A percentile compares a stretch with the other conserved stretches of the same genome.
phyloP scores from a whole-genome alignment of 2,797 vertebrate genomes.

The Spea hammondii region DNA sequence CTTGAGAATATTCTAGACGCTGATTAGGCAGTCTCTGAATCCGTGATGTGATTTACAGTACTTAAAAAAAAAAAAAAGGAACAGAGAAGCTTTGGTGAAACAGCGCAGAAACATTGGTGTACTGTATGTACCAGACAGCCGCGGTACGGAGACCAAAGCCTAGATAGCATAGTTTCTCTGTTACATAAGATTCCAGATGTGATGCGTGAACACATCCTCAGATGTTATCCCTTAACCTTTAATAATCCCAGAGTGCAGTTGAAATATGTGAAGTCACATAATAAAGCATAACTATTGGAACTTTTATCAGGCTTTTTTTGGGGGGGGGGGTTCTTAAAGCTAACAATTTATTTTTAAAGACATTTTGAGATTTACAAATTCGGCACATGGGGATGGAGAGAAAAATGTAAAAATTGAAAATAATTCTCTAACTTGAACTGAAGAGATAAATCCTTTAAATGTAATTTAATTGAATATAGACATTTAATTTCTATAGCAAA shows the following conservation, averaged over 20 bases:
- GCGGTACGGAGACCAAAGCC: slow-evolving; percentile 17
- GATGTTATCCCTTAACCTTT: slow-evolving; percentile 28
- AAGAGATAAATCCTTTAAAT: no score
- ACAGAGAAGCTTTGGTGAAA: slow-evolving; percentile 11
- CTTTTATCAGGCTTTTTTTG: no score
- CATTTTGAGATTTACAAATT: no score
- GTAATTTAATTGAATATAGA: no score
- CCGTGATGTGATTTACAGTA: slow-evolving; percentile 25
- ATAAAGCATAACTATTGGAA: no score
- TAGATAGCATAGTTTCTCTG: slow-evolving; percentile 38
- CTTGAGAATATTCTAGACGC: not conserved
- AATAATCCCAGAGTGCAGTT: not conserved
- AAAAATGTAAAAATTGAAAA: no score
- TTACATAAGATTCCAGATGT: slow-evolving; percentile 46
- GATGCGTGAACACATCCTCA: slow-evolving; percentile 22
- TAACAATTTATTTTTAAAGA: no score
- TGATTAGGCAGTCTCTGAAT: slow-evolving; percentile 13
- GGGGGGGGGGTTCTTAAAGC: no score
- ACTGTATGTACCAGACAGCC: slow-evolving; percentile 28
- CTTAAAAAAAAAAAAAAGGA: not conserved
- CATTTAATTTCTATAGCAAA: no score
- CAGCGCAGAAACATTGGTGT: slow-evolving; percentile 16
- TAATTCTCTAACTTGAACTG: no score
- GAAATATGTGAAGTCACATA: slow-evolving; percentile 3
- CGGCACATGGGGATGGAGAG: no score